These are phyloP conservation scores for Disparrhopalites patrizii DNA, from an alignment of 2,888 invertebrate species.

Conservation along the genomic window DNA sequence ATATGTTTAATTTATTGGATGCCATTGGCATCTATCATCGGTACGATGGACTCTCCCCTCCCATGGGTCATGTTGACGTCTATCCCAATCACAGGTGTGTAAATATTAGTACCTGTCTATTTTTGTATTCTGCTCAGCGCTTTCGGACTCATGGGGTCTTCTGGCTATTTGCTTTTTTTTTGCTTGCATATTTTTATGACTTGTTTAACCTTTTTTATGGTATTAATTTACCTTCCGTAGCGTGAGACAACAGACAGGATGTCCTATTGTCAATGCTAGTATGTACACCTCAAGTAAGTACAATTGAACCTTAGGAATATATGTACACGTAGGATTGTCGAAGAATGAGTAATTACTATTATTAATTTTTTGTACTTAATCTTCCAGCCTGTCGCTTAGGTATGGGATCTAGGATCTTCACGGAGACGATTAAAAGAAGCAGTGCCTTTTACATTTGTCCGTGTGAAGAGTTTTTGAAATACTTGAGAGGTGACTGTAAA, in stretches of 20 bases:
- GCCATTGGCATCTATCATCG: constrained; percentile 16
- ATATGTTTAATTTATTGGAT: constrained; percentile 22
- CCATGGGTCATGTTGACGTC: constrained; percentile 33
- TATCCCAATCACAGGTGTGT: constrained; percentile 34
- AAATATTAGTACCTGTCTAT: too few species aligned
- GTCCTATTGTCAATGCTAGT: constrained; percentile 15
- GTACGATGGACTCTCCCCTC: constrained; percentile 25
- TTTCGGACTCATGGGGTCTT: too few species aligned
- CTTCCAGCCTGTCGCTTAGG: constrained; percentile 39
- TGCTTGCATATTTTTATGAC: too few species aligned
- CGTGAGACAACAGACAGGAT: constrained; percentile 14
- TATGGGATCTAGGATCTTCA: constrained; percentile 38
- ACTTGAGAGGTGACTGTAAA: constrained; percentile 35
- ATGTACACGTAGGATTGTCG: not conserved
- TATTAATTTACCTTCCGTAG: too few species aligned
- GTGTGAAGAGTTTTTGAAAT: constrained; percentile 38
- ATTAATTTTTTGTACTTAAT: constrained; percentile 20
- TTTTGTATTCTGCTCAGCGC: too few species aligned
- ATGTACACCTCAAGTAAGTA: constrained; percentile 23
- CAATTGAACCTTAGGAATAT: not conserved
- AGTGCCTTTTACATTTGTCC: constrained; percentile 42
- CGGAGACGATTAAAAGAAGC: constrained; percentile 38
- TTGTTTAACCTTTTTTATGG: too few species aligned
- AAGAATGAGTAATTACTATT: not conserved
- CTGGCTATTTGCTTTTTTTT: too few species aligned